A percentile compares a stretch with the other conserved stretches of the same genome.
These are phyloP conservation scores for Clanis bilineata DNA, from an alignment of 2,888 invertebrate genomes.

Conservation along the genomic window DNA sequence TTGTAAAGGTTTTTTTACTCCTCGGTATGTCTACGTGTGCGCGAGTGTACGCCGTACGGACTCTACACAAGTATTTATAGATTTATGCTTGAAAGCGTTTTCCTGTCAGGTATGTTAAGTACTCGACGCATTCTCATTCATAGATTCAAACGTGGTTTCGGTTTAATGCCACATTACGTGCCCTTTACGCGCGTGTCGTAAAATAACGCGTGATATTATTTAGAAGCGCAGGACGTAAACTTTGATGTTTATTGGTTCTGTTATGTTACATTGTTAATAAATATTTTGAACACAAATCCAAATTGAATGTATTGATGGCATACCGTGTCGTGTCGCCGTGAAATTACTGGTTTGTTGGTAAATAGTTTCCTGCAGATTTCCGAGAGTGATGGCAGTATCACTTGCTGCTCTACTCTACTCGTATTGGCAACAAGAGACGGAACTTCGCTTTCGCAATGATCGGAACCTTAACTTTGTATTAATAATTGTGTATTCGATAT, in stretches of 20 bases:
- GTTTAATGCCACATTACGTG: constrained; percentile 6
- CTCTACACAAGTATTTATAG: not conserved
- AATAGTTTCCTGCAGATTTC: too few species aligned
- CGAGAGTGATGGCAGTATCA: too few species aligned
- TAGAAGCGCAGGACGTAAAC: not conserved
- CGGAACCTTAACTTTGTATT: too few species aligned
- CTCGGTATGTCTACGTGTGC: not conserved
- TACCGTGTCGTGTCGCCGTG: too few species aligned
- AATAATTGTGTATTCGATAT: too few species aligned
- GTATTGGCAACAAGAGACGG: too few species aligned
- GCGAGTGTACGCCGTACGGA: not conserved
- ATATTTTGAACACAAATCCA: not conserved
- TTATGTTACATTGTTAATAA: not conserved
- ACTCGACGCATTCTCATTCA: constrained; percentile 13
- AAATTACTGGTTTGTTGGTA: too few species aligned
- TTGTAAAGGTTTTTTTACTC: too few species aligned
- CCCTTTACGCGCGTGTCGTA: not conserved
- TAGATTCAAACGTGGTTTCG: not conserved
- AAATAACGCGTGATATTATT: not conserved
- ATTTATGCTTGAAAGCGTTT: constrained; percentile 9
- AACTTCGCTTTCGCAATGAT: too few species aligned
- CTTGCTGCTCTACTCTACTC: too few species aligned
- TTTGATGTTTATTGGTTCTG: not conserved
- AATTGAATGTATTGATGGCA: too few species aligned
- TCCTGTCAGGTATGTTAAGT: constrained; percentile 11